Evolutionary conservation across 2,888 invertebrate species (phyloP).

Genomic region (Sarcophaga caerulescens): DNA sequence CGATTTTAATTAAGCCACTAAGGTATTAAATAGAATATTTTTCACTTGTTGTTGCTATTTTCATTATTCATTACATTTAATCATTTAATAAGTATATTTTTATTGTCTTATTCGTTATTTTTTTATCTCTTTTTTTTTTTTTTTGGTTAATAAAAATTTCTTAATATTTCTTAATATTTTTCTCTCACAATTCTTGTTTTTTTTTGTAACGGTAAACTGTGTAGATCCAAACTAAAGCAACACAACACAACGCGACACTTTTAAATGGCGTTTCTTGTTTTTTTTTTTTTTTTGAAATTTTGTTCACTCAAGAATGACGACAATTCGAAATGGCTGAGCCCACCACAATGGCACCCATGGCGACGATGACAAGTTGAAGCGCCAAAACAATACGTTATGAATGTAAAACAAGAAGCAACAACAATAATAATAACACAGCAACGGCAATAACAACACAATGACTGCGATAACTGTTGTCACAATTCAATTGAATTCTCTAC

Average conservation of each 20-base stretch:
- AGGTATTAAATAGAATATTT: constrained; percentile 14
- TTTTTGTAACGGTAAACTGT: constrained; percentile 41
- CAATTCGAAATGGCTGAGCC: constrained; percentile 77
- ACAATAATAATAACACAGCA: constrained; percentile 1
- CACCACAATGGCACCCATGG: constrained; percentile 72
- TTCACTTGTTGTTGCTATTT: not conserved
- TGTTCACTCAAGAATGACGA: constrained; percentile 79
- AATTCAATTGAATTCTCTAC: constrained; percentile 47
- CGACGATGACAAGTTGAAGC: constrained; percentile 65
- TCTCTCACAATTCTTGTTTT: constrained; percentile 21
- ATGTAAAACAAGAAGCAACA: constrained; percentile 46
- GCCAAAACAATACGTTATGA: constrained; percentile 63
- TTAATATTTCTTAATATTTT: constrained; percentile 20
- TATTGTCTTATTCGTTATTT: too few relatives aligned
- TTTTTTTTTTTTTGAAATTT: not conserved
- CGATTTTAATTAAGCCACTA: constrained; percentile 1
- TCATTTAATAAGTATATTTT: not conserved
- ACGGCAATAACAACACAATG: constrained; percentile 18
- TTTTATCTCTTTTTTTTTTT: not conserved
- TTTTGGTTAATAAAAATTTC: constrained; percentile 27
- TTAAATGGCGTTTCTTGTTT: constrained; percentile 71
- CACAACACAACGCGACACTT: constrained; percentile 67
- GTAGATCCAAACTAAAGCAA: constrained; percentile 62
- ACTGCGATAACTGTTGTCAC: constrained; percentile 28
- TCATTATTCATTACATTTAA: constrained; percentile 1